Evolutionary conservation across 2,888 invertebrate genomes (phyloP).

Genomic region (Pammene fasciana): DNA sequence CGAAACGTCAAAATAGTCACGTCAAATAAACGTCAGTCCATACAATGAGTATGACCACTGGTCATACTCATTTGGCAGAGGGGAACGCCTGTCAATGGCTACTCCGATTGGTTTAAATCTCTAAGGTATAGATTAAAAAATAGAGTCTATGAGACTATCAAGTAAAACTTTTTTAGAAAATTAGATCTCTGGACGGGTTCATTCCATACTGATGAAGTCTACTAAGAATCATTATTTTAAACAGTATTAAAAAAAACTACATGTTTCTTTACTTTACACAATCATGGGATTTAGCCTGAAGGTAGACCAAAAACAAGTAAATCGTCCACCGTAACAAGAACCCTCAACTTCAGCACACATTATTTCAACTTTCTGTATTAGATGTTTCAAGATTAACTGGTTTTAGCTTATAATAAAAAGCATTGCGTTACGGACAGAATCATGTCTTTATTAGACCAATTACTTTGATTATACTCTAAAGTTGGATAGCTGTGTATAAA

Average conservation of each 20-base stretch:
- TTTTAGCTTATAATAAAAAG: slow-evolving; percentile 55
- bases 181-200: background rate
- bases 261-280: slow-evolving; percentile 55
- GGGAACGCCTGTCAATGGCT: too few species aligned
- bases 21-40: too few species aligned
- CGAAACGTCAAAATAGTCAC: too few species aligned
- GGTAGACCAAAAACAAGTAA: slow-evolving; percentile 59
- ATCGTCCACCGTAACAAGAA: slow-evolving; percentile 54
- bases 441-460: slow-evolving; percentile 72
- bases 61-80: too few species aligned
- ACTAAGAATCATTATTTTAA: too few species aligned
- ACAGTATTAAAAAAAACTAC: slow-evolving; percentile 17
- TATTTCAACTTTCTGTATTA: background rate
- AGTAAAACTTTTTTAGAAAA: too few species aligned
- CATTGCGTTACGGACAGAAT: slow-evolving; percentile 59
- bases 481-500: slow-evolving; percentile 42
- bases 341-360: slow-evolving; percentile 39
- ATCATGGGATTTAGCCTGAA: slow-evolving; percentile 69
- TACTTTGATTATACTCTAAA: slow-evolving; percentile 63
- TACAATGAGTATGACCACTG: too few species aligned
- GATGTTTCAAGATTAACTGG: slow-evolving; percentile 53
- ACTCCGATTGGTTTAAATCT: too few species aligned
- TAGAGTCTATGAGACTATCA: too few species aligned
- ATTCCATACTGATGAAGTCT: background rate
- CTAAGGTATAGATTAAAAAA: background rate